phyloP scores from a whole-genome alignment of 2,797 vertebrate species.

The Argya squamiceps region DNA sequence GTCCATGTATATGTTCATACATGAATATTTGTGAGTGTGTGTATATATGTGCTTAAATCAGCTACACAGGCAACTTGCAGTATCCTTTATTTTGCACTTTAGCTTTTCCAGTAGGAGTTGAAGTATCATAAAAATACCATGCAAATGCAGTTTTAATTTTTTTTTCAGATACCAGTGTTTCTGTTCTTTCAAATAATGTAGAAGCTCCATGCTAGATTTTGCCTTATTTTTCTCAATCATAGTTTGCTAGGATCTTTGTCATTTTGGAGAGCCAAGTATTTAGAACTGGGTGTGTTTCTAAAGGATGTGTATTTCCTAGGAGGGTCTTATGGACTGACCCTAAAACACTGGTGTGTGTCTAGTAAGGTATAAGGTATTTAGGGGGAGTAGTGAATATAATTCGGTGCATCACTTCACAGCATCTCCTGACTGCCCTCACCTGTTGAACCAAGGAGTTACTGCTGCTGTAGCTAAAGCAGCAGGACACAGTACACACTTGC shows the following conservation, averaged over 20 bases:
- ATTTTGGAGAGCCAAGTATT: background rate
- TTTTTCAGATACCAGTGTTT: background rate
- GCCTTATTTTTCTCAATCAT: background rate
- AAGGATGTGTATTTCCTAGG: background rate
- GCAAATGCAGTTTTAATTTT: background rate
- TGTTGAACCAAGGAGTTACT: background rate
- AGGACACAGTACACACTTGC: background rate
- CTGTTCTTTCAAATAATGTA: background rate
- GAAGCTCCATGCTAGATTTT: background rate
- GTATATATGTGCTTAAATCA: background rate
- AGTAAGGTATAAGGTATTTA: background rate
- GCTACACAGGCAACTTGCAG: background rate
- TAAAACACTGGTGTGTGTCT: background rate
- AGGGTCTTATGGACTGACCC: background rate
- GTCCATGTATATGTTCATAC: background rate
- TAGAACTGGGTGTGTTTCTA: background rate
- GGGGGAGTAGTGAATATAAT: background rate
- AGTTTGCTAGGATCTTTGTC: background rate
- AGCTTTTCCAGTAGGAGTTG: background rate
- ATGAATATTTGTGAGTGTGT: background rate
- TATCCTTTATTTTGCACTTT: background rate
- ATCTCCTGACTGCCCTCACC: background rate
- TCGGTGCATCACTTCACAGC: background rate
- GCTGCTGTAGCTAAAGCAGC: background rate
- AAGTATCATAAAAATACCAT: background rate